Conservation (phyloP, 2,113 vertebrate genomes). For the Xiphophorus couchianus region DNA sequence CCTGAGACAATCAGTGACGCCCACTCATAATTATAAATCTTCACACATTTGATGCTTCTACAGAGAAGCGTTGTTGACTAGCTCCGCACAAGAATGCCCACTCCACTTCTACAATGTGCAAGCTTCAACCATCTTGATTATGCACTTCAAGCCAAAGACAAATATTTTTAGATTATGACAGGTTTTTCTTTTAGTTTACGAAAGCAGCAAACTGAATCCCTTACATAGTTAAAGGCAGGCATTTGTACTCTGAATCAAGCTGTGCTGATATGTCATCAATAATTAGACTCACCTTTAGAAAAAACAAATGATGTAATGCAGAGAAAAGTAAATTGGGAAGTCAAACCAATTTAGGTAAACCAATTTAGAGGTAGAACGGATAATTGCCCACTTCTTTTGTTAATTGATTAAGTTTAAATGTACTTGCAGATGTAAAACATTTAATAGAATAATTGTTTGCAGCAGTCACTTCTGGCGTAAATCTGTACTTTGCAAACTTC, state of each 20-base stretch:
- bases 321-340: background rate
- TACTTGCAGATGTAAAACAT: background rate
- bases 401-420: conserved; percentile 5
- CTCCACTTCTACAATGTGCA: conserved; percentile 6
- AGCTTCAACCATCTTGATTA: conserved; percentile 18
- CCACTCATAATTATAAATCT: conserved; percentile 40
- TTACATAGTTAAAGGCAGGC: background rate
- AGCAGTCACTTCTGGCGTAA: background rate
- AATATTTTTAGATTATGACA: conserved; percentile 17
- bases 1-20: conserved; percentile 20
- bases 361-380: conserved; percentile 13
- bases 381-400: background rate
- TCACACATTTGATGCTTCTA: conserved; percentile 31
- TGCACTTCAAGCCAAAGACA: background rate
- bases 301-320: conserved; percentile 2
- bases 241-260: background rate
- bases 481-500: background rate
- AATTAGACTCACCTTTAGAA: conserved; percentile 21
- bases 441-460: conserved; percentile 3
- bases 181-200: conserved; percentile 5
- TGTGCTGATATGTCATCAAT: conserved; percentile 15
- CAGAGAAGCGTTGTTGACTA: conserved; percentile 15
- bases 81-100: conserved; percentile 1
- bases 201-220: background rate
- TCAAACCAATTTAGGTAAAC: conserved; percentile 11